Base-by-base conservation (phyloP, 1,140 invertebrate genomes). In the Diuraphis noxia region DNA sequence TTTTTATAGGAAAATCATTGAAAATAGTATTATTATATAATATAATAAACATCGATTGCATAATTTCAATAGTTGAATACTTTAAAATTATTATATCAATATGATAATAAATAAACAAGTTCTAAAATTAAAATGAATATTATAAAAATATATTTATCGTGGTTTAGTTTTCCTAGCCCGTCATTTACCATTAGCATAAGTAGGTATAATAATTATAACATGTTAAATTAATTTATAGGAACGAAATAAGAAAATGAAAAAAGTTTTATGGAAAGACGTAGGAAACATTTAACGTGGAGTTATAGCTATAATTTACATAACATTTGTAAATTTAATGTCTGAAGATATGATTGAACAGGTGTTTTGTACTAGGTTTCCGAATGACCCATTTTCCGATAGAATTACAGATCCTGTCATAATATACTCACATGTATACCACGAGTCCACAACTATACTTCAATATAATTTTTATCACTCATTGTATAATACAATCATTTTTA, bases 161-260 rank as follows among this genome's bases (percentile, higher is more conserved):
- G 1, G 17, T 21, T 49, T 9, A 49, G 17, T 49, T 21, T 49
- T 17, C 46, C 17, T 19, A 49, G 46, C 46, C 19, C 19, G 19
- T 21, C 0, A 49, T 49, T 49, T 49, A 49, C 46, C 23, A 49
- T 49, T 49, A 21, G 5, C 46, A 21, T 49, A n/a, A n/a, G n/a
- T n/a, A n/a, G n/a, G n/a, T n/a, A 49, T 6, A 49, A 49, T 49
- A 79, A 79, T 43, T 43, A n/a, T 84, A 84, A n/a, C 17, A 84
- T 84, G 49, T 85, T 49, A 21, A 49, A 85, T 49, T 85, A n/a
- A 85, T 49, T 34, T 49, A 85, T 34, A 0, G 84, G 43, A 36
- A 34, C n/a, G 43, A 49, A 49, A 85, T 85, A 49, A 49, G 84
- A 85, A 85, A 85, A 85, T 49, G 43, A 46, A 85, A 85, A 85